Evolutionary conservation across 2,888 invertebrate species (phyloP), one percentile per base, ranked within the genome.

Genomic region (Colostygia pectinataria): DNA sequence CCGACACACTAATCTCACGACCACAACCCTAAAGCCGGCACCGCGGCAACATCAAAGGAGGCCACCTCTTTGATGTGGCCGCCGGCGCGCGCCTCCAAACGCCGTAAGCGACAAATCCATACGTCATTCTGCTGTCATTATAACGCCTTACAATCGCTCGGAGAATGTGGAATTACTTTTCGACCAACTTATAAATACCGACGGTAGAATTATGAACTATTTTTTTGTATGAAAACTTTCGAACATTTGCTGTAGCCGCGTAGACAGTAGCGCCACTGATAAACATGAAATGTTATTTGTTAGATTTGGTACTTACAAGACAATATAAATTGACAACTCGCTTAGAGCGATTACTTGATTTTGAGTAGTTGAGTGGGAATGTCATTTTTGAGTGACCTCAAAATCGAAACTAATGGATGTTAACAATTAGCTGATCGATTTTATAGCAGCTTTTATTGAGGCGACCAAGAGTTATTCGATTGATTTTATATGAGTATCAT

Each of bases 61-160:
- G 75, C 89, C 89, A 89, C 89, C 90, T 88, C 89, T 90, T 90
- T 90, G 90, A 90, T 80, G 87, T 81, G 84, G 88, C 89, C 89
- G 89, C 72, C 74, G 89, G 89, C 89, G 84, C 89, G 89, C 85
- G 89, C 88, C 83, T 74, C 86, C 79, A 84, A 89, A 89, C 80
- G 90, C 90, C 90, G 80, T 89, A 90, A 90, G 90, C 90, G 90
- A 85, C 90, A 85, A 88, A 85, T 87, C 88, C 90, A 89, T 89
- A 89, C 90, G 90, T 90, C 90, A 90, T 90, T 83, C 86, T 80
- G 74, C 88, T 89, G 90, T 89, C 90, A 89, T 89, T 90, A 90
- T 88, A 86, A 88, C 88, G 88, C 88, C 85, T 86, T 70, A 86
- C 89, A 87, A 87, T 85, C 85, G 83, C 70, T 71, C 66, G 67